These are phyloP conservation scores for Flabesymbios commensalis DNA, from an alignment of 2,888 invertebrate genomes.

Conservation along the genomic window DNA sequence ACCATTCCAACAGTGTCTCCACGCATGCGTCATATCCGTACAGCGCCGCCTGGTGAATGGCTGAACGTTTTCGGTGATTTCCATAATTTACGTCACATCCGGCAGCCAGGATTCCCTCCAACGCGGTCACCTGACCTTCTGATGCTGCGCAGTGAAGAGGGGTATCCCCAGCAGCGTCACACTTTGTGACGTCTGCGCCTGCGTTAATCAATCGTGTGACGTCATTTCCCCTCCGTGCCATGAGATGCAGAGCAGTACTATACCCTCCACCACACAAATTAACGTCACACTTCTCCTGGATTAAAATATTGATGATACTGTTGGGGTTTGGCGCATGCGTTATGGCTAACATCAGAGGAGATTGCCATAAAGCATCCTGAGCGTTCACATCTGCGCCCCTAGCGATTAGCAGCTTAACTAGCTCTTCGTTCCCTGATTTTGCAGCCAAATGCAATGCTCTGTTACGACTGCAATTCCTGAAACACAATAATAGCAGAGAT, in stretches of 20 bases:
- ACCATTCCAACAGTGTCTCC: slow-evolving; percentile 7
- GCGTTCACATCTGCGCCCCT: slow-evolving; percentile 16
- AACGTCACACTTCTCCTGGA: slow-evolving; percentile 22
- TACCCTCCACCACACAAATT: slow-evolving; percentile 17
- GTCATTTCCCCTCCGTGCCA: slow-evolving; percentile 18
- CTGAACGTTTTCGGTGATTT: slow-evolving; percentile 14
- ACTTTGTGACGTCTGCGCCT: slow-evolving; percentile 49
- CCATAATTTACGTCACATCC: slow-evolving; percentile 17
- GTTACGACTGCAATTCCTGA: slow-evolving; percentile 1
- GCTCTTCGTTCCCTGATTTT: slow-evolving; percentile 29
- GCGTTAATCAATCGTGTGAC: slow-evolving; percentile 45
- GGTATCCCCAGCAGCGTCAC: slow-evolving; percentile 55
- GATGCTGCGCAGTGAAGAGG: slow-evolving; percentile 46
- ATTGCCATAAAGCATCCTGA: slow-evolving; percentile 24
- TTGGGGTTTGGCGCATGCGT: slow-evolving; percentile 22
- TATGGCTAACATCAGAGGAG: slow-evolving; percentile 28
- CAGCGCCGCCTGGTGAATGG: slow-evolving; percentile 25
- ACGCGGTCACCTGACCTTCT: slow-evolving; percentile 14
- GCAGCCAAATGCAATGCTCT: slow-evolving; percentile 33
- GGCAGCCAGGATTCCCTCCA: slow-evolving; percentile 12
- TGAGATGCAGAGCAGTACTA: slow-evolving; percentile 27
- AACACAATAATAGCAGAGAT: slow-evolving; percentile 2
- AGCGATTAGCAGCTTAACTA: slow-evolving; percentile 18
- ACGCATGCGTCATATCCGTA: slow-evolving; percentile 13
- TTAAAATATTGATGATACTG: slow-evolving; percentile 16